A percentile compares a stretch with the other conserved stretches of the same genome.
Evolutionary conservation across 2,888 invertebrate species (phyloP).

Genomic region (Rhagophthalmus giganteus): DNA sequence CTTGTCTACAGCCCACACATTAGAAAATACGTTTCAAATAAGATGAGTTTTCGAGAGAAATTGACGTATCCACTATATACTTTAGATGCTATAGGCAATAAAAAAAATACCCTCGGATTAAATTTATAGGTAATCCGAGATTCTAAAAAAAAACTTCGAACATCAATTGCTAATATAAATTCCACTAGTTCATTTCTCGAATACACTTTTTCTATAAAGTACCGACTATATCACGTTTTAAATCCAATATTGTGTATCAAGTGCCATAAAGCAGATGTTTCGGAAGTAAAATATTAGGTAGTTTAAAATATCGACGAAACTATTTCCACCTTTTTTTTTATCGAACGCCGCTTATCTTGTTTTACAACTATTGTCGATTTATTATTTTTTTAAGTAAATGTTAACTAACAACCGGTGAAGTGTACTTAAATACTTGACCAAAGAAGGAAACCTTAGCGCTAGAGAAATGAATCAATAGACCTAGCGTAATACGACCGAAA

Average conservation of each 20-base stretch:
- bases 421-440: conserved; percentile 17
- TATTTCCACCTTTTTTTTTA: too few species aligned
- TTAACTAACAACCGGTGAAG: conserved; percentile 7
- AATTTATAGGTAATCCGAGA: neutral
- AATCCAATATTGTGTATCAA: neutral
- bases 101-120: too few species aligned
- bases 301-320: too few species aligned
- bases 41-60: too few species aligned
- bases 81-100: too few species aligned
- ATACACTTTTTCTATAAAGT: neutral
- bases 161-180: neutral
- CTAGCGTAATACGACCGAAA: conserved; percentile 10
- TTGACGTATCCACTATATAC: too few species aligned
- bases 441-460: conserved; percentile 17
- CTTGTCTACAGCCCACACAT: too few species aligned
- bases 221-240: neutral
- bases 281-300: neutral
- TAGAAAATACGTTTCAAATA: too few species aligned
- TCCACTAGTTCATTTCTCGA: neutral
- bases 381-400: too few species aligned
- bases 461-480: conserved; percentile 19
- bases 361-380: too few species aligned
- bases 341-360: too few species aligned
- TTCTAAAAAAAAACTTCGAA: neutral
- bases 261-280: too few species aligned